Evolutionary conservation across 2,797 vertebrate species (phyloP).

Genomic region (Prunella strophiata): DNA sequence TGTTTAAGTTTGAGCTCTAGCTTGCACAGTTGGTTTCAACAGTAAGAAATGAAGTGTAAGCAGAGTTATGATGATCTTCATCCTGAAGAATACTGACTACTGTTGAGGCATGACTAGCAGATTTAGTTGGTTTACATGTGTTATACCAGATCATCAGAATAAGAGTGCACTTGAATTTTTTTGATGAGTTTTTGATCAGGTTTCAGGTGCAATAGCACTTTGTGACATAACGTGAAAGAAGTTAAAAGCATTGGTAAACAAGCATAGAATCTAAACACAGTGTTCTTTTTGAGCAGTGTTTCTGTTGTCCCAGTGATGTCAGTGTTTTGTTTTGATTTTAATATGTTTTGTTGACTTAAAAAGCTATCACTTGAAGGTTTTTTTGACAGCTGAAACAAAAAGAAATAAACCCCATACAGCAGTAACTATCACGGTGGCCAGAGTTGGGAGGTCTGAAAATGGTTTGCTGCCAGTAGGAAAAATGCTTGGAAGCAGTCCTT

Average conservation of each 20-base stretch:
- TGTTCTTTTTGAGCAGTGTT: not conserved
- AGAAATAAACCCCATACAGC: constrained; percentile 42
- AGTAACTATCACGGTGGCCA: constrained; percentile 71
- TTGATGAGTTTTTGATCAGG: not conserved
- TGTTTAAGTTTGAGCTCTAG: not conserved
- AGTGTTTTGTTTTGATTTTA: not conserved
- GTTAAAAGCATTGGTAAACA: not conserved
- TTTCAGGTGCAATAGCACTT: not conserved
- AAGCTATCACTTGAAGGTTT: constrained; percentile 63
- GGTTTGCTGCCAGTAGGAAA: constrained; percentile 65
- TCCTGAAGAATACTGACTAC: not conserved
- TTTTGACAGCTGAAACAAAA: constrained; percentile 69
- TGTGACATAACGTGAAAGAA: not conserved
- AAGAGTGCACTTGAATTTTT: not conserved
- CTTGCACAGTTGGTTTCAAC: not conserved
- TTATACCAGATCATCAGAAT: not conserved
- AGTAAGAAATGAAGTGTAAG: not conserved
- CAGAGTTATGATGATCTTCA: not conserved
- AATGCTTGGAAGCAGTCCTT: constrained; percentile 57
- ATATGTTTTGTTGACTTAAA: constrained; percentile 47
- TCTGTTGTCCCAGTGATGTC: not conserved
- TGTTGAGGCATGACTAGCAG: not conserved
- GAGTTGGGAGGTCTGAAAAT: constrained; percentile 72
- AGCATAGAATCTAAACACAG: not conserved
- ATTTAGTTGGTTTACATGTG: not conserved